Evolutionary conservation across 1,140 invertebrate species (phyloP).

Genomic region (Meloidogyne floridensis): DNA sequence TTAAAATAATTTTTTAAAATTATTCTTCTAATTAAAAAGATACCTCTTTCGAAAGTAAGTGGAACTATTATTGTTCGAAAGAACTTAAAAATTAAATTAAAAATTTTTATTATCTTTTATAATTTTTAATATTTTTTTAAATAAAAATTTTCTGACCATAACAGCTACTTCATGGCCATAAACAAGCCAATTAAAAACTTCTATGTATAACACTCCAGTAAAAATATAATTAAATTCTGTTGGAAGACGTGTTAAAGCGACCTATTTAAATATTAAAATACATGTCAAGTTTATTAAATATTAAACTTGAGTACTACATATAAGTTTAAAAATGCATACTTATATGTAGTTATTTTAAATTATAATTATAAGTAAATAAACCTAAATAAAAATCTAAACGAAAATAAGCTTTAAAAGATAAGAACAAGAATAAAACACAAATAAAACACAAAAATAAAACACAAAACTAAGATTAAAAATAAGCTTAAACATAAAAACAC

Average conservation of each 20-base stretch:
- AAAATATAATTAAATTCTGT: conserved; percentile 27
- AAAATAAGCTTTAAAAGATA: too few species aligned
- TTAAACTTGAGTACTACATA: background rate
- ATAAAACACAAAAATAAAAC: too few species aligned
- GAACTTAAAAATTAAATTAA: conserved; percentile 18
- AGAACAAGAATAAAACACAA: too few species aligned
- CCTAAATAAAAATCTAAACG: too few species aligned
- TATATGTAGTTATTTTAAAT: too few species aligned
- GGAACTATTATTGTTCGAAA: conserved; percentile 33
- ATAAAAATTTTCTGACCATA: conserved; percentile 15
- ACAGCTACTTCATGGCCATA: conserved; percentile 34
- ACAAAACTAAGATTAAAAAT: too few species aligned
- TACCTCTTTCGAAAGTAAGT: conserved; percentile 35
- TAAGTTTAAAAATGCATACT: too few species aligned
- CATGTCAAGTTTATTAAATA: background rate
- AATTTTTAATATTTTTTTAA: background rate
- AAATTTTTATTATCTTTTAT: background rate
- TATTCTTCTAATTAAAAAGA: background rate
- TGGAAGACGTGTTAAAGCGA: conserved; percentile 35
- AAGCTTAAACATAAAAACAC: too few species aligned
- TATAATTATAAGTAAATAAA: too few species aligned
- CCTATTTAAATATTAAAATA: background rate
- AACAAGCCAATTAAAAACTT: conserved; percentile 25
- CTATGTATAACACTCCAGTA: conserved; percentile 29
- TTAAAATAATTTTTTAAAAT: background rate